A percentile compares a stretch with the other conserved stretches of the same genome.
These are phyloP conservation scores for Scomber japonicus DNA, from an alignment of 2,113 vertebrate genomes.

Conservation along the genomic window DNA sequence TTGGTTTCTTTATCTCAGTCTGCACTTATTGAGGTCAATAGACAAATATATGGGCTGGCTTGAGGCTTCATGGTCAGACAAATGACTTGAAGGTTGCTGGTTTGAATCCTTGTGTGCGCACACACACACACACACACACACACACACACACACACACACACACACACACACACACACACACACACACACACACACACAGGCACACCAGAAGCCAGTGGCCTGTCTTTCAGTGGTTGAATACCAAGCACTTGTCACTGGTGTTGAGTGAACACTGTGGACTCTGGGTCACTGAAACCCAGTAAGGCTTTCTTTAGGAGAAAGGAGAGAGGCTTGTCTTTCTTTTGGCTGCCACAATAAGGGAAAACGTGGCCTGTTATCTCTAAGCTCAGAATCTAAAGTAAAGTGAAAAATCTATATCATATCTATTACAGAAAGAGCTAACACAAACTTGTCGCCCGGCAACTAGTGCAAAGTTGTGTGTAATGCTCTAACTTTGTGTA, in stretches of 20 bases:
- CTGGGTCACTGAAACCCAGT: slow-evolving; percentile 28
- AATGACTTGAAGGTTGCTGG: slow-evolving; percentile 44
- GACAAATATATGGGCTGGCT: slow-evolving; percentile 48
- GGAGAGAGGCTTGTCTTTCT: not conserved
- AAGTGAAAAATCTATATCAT: not conserved
- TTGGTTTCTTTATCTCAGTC: slow-evolving; percentile 43
- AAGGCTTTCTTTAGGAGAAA: slow-evolving; percentile 17
- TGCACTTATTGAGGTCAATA: slow-evolving; percentile 60
- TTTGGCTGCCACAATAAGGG: not conserved
- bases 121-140: slow-evolving; percentile 3
- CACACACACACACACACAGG: no score
- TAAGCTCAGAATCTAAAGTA: not conserved
- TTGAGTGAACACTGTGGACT: slow-evolving; percentile 22
- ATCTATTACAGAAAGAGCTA: not conserved
- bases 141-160: not conserved
- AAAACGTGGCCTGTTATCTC: not conserved
- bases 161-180: no score
- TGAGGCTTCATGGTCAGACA: slow-evolving; percentile 35
- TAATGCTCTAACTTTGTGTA: no score
- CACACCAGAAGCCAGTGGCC: not conserved
- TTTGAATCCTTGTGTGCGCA: slow-evolving; percentile 35
- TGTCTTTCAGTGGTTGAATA: slow-evolving; percentile 8
- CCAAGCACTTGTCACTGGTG: not conserved
- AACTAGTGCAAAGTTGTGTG: no score
- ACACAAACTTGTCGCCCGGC: no score